Conservation (phyloP, 1,140 invertebrate species). For the Philopotamus ludificatus region DNA sequence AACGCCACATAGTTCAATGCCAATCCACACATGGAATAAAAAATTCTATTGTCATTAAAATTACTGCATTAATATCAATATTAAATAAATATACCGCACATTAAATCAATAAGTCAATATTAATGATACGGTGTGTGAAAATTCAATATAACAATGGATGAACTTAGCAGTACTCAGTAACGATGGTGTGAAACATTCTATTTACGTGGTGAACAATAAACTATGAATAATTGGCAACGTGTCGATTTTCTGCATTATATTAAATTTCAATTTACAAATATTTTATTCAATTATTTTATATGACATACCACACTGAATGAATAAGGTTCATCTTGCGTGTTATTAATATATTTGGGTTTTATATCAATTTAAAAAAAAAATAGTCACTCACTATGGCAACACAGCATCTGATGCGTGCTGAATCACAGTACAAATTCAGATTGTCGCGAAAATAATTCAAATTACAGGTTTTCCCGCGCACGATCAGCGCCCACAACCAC, state of each 20-base stretch:
- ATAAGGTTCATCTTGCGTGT: no score
- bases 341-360: no score
- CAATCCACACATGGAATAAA: background rate
- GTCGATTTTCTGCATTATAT: background rate
- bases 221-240: background rate
- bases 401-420: no score
- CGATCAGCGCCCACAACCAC: background rate
- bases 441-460: no score
- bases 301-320: no score
- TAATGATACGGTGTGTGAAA: background rate
- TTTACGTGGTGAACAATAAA: background rate
- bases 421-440: no score
- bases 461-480: no score
- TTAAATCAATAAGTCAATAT: background rate
- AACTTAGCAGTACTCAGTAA: background rate
- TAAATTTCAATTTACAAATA: no score
- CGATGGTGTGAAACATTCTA: background rate
- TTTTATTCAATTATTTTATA: no score
- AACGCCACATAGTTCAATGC: conserved; percentile 24
- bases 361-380: no score
- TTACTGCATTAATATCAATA: background rate
- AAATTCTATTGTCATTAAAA: background rate
- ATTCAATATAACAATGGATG: background rate
- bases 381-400: no score
- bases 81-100: no score